Evolutionary conservation across 2,113 vertebrate species (phyloP).

Genomic region (Xiphophorus hellerii): DNA sequence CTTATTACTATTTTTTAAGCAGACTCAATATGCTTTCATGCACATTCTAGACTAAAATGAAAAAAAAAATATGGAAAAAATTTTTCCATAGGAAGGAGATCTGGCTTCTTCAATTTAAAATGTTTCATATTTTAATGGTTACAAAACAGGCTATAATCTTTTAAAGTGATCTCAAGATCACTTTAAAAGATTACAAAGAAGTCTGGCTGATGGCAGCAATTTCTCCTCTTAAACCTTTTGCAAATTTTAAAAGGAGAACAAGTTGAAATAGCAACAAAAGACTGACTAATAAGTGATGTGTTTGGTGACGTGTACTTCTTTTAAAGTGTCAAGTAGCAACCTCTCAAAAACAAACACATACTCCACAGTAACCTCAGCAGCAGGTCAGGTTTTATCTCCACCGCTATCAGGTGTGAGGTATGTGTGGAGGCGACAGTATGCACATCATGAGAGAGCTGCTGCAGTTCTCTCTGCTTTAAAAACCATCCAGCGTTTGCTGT

Average conservation of each 20-base stretch:
- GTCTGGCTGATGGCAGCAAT: too few species aligned
- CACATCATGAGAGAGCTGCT: neutral
- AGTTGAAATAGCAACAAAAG: neutral
- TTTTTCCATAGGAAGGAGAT: neutral
- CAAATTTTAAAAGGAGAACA: neutral
- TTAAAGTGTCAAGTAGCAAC: neutral
- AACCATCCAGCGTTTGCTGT: neutral
- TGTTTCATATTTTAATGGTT: neutral
- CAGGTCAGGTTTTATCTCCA: constrained; percentile 25
- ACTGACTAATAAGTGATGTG: neutral
- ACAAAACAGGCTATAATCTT: neutral
- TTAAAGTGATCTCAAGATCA: too few species aligned
- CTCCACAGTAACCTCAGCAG: neutral
- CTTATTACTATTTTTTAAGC: too few species aligned
- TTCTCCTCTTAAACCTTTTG: neutral
- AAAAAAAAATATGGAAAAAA: too few species aligned
- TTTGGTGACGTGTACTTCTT: neutral
- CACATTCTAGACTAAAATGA: too few species aligned
- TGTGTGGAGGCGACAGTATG: constrained; percentile 40
- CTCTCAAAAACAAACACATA: constrained; percentile 1
- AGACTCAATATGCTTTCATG: too few species aligned
- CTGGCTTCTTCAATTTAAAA: neutral
- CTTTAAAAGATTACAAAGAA: too few species aligned
- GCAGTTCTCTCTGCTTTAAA: neutral
- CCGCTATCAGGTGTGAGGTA: constrained; percentile 60